A percentile compares a stretch with the other conserved stretches of the same genome.
phyloP scores from a whole-genome alignment of 2,888 invertebrate genomes.

The Drosophila picticornis region DNA sequence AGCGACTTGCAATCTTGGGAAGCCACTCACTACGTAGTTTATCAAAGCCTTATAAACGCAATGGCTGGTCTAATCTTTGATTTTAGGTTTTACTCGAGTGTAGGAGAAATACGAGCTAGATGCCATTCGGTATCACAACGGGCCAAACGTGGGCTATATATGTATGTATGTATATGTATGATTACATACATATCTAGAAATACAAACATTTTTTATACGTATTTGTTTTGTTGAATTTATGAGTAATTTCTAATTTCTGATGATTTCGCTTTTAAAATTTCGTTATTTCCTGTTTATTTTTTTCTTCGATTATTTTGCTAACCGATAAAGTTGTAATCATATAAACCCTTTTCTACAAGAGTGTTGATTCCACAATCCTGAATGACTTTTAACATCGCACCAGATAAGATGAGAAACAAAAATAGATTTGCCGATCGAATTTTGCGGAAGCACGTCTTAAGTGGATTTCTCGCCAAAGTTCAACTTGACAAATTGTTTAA shows the following conservation, averaged over 20 bases:
- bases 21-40: too few species aligned
- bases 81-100: too few species aligned
- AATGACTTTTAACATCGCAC: neutral
- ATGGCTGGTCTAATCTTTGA: too few species aligned
- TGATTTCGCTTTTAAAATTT: slow-evolving; percentile 17
- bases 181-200: neutral
- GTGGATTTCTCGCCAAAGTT: neutral
- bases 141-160: too few species aligned
- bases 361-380: neutral
- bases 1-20: too few species aligned
- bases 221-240: slow-evolving; percentile 7
- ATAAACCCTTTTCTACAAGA: neutral
- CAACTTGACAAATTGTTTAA: neutral
- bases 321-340: too few species aligned
- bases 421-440: neutral
- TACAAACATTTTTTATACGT: neutral
- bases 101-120: too few species aligned
- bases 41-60: too few species aligned
- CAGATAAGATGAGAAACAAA: neutral
- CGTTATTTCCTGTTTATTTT: slow-evolving; percentile 6
- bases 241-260: slow-evolving; percentile 8
- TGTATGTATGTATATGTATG: neutral
- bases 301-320: neutral
- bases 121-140: too few species aligned
- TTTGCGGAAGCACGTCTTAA: neutral